Base-by-base conservation (phyloP, 1,140 invertebrate genomes). In the Drosophila aff. region DNA sequence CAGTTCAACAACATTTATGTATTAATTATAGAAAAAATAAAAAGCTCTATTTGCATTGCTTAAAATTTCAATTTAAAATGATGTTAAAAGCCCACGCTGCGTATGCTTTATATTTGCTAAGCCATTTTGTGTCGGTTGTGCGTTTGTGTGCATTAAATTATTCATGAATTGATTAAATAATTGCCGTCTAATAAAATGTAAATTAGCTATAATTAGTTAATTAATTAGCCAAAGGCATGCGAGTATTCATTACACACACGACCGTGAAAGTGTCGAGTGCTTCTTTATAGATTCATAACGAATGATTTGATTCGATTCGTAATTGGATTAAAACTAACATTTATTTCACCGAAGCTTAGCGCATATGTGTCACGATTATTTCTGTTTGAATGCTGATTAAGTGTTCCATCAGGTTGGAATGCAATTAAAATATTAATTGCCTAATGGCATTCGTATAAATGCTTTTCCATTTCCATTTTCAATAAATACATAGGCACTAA, bases 141-240 rank as follows among this genome's bases (percentile, higher is more conserved):
- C 64, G 57, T 46, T 49, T n/a, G 49, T 52, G 44, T 60, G 74
- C 44, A 60, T 62, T 78, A 47, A 64, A 79, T 71, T 79, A 82
- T 82, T 73, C 66, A 87, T 68, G 55, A 83, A 61, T 73, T 64
- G 69, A 64, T 89, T 86, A 49, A 76, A 87, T 80, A 86, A 86
- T 86, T 83, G 72, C 65, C 72, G 40, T 41, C 72, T 80, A 89
- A 83, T 86, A 76, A 80, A 83, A 80, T 79, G 84, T 73, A 80
- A 73, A 86, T 86, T 73, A 79, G 72, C 53, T 58, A 53, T 87
- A 89, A 86, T 87, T 83, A 82, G 71, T 80, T 83, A 71, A 67
- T 71, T 68, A 89, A 86, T 86, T 83, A 67, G 72, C 40, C 50
- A 50, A 60, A 63, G 76, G 74, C 73, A n/a, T 9, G 9, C 53